A percentile compares a stretch with the other conserved stretches of the same genome.
phyloP scores from a whole-genome alignment of 2,888 invertebrate genomes.

The Cryptus viduatorius region DNA sequence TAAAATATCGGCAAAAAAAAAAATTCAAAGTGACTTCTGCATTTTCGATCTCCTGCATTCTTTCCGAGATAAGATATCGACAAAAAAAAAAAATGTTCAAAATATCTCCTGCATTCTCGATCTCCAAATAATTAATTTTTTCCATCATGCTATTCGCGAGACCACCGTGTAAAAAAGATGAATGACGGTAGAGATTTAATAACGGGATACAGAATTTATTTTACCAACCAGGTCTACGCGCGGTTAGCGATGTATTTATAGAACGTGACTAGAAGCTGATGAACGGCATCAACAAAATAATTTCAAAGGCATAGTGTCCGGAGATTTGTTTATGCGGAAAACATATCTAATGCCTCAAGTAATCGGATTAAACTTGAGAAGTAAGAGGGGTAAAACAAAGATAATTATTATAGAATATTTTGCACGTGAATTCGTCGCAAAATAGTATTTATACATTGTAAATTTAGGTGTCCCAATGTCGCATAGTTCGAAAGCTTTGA shows the following conservation, averaged over 20 bases:
- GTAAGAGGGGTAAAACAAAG: too few relatives aligned
- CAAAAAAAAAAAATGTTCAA: not conserved
- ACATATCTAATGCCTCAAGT: too few relatives aligned
- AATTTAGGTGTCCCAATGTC: not conserved
- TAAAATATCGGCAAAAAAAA: too few relatives aligned
- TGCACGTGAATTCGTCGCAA: not conserved
- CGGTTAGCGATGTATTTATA: not conserved
- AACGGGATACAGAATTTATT: too few relatives aligned
- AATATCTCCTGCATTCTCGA: not conserved
- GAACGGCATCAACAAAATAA: not conserved
- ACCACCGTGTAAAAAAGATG: too few relatives aligned
- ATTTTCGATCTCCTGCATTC: not conserved
- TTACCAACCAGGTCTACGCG: not conserved
- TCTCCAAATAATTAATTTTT: too few relatives aligned
- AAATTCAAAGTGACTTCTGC: not conserved
- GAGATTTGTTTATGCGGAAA: not conserved
- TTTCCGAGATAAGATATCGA: too few relatives aligned
- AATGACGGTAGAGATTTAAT: not conserved
- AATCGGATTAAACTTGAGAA: too few relatives aligned
- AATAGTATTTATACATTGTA: not conserved
- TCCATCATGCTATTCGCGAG: too few relatives aligned
- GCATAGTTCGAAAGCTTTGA: not conserved
- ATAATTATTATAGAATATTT: too few relatives aligned
- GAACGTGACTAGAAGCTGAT: constrained; percentile 3
- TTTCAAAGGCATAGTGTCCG: too few relatives aligned